Base-by-base conservation (phyloP, 2,113 vertebrate genomes). In the Cacatua alba region DNA sequence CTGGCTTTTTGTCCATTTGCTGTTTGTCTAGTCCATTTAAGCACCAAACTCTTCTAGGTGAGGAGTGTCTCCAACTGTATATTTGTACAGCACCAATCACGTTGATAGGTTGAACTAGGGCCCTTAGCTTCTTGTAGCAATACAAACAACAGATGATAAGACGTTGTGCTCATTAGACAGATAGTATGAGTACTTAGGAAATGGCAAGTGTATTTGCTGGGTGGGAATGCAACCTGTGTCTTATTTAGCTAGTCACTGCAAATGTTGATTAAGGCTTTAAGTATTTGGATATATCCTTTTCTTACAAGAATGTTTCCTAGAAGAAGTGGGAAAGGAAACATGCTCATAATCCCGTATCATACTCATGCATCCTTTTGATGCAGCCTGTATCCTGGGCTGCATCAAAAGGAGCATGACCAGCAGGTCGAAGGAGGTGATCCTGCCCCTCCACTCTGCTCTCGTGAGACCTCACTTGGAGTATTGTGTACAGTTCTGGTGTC, bases 81-180 rank as follows among this genome's bases (percentile, higher is more conserved):
- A 1, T 92, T 96, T 96, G 87, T 70, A 29, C 82, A 82, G 64
- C 0, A 0, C 63, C 63, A 49, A 0, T 31, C 70, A 44, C 3
- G 3, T 4, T 60, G 81, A 76, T n/a, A 39, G 14, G 62, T 46
- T 53, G 53, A 93, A 69, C 92, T 37, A 19, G 63, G 74, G 83
- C 92, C 81, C 77, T 93, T 21, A 37, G 83, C 72, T 84, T 70
- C 86, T 80, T 33, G 4, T 53, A 68, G 86, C 62, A 91, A 2
- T 89, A 13, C 88, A 96, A 95, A 91, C 82, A 90, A 2, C 7
- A 49, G 75, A 9, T 41, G 93, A 93, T 95, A 96, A 97, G 92
- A 7, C 2, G 3, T 52, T 49, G 75, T 77, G 80, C 77, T 91
- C 43, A 4, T 90, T 84, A 75, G 76, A 23, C 72, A 83, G 88